Conservation (phyloP, 2,113 vertebrate genomes). For the Ardeotis arabs region DNA sequence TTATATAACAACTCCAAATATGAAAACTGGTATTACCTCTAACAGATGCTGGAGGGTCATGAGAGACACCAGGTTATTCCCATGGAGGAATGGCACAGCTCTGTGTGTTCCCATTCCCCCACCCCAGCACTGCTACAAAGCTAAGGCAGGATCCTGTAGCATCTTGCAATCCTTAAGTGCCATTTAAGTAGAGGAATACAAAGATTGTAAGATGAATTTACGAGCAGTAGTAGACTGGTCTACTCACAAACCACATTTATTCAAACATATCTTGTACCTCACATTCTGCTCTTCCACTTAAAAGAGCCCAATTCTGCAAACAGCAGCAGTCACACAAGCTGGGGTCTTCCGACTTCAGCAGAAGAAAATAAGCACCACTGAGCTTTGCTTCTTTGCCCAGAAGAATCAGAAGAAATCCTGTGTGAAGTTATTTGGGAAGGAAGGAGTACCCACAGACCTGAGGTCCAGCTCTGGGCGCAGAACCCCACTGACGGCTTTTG, state of each 20-base stretch:
- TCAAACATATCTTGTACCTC: neutral
- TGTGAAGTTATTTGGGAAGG: neutral
- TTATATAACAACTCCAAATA: neutral
- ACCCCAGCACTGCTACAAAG: neutral
- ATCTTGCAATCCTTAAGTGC: neutral
- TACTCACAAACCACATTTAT: neutral
- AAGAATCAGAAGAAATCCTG: neutral
- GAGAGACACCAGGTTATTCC: neutral
- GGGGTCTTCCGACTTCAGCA: neutral
- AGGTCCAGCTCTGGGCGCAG: neutral
- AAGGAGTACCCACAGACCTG: neutral
- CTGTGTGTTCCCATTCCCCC: neutral
- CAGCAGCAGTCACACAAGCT: neutral
- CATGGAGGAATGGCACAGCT: neutral
- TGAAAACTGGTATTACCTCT: neutral
- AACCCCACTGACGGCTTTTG: neutral
- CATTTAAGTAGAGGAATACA: neutral
- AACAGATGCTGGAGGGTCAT: neutral
- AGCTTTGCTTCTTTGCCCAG: neutral
- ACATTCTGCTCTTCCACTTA: neutral
- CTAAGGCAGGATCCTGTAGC: neutral
- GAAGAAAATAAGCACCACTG: neutral
- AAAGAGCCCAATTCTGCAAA: neutral
- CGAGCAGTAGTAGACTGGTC: neutral
- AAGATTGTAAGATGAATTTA: neutral